Evolutionary conservation across 1,140 invertebrate genomes (phyloP).

Genomic region (Bombyx mori): ASM3026992v2 NC_085129.1:11075001-11075500

Average conservation of each 20-base stretch:
- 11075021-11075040: constrained; percentile 13
- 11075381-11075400: no score
- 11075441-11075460: no score
- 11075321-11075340: no score
- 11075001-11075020: no score
- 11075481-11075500: no score
- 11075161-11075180: constrained; percentile 63
- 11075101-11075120: constrained; percentile 61
- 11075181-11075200: constrained; percentile 55
- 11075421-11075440: no score
- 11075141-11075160: constrained; percentile 54
- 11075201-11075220: constrained; percentile 53
- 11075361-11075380: no score
- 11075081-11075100: constrained; percentile 65
- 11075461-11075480: no score
- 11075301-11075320: no score
- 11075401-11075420: no score
- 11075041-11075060: constrained; percentile 19
- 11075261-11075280: constrained; percentile 14
- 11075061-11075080: constrained; percentile 44
- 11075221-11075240: constrained; percentile 49
- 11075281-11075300: constrained; percentile 3
- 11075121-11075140: constrained; percentile 56
- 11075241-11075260: constrained; percentile 24
- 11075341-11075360: no score